Evolutionary conservation across 2,113 vertebrate genomes (phyloP), one percentile per base, ranked within the genome.

Genomic region (Mixornis gularis): DNA sequence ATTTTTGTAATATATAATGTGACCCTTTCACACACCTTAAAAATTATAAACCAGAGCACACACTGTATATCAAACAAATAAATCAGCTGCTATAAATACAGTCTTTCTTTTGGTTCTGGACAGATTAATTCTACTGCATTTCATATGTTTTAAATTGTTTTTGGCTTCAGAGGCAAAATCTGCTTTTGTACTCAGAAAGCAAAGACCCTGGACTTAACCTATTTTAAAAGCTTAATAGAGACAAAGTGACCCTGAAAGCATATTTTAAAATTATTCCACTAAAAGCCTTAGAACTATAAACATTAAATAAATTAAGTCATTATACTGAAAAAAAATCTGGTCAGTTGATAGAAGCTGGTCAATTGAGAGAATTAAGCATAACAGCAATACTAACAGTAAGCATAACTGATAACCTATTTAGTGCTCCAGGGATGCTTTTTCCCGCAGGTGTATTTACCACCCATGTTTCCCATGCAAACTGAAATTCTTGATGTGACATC

Each of bases 11-110:
- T 96, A 97, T 95, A 89, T 97, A 97, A 96, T 95, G 78, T 95
- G 95, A 97, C 95, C 92, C 94, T 95, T 95, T 95, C 95, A 93
- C 94, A 96, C 81, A 95, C 89, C 94, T 97, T 96, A 97, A 97
- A 97, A 97, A 97, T 97, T 97, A 97, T 97, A 97, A 97, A 96
- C 93, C 93, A 88, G 53, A 90, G 89, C 93, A 97, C 89, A 97
- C 74, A 96, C 56, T 84, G 70, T 95, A 95, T 96, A 97, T 97
- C 97, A 98, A 96, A 95, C 86, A 97, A 97, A 98, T 97, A 98
- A 97, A 97, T 97, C 96, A 97, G 78, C 29, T 94, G 76, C 85
- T 94, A 95, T 97, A 96, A 97, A 97, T 95, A 93, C 34, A 95
- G 88, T 91, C 78, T 97, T 97, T 92, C 81, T 97, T 97, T 96